Conservation (phyloP, 2,113 vertebrate genomes). For the Rhodinocichla rosea region DNA sequence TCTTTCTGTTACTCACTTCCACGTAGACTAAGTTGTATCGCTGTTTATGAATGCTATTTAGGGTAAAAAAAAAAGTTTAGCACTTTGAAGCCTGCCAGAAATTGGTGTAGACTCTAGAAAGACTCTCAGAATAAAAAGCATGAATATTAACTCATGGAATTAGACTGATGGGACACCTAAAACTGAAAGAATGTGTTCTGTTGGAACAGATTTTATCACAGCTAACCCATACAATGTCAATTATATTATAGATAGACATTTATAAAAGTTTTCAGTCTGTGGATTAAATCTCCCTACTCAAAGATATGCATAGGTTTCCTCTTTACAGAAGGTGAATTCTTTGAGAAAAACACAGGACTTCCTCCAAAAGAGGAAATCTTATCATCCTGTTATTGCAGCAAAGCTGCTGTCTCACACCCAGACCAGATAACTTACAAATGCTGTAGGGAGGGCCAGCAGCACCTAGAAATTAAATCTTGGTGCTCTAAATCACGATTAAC, state of each 20-base stretch:
- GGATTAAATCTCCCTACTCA: not conserved
- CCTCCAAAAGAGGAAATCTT: not conserved
- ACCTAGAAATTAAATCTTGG: not conserved
- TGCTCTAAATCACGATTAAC: not conserved
- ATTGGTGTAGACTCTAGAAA: not conserved
- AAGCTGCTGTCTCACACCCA: not conserved
- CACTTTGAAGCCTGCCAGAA: not conserved
- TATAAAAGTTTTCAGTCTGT: not conserved
- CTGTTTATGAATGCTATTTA: not conserved
- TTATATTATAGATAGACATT: not conserved
- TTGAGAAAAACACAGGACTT: not conserved
- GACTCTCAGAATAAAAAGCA: not conserved
- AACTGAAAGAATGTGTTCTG: not conserved
- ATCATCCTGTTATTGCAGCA: not conserved
- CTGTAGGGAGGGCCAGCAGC: not conserved
- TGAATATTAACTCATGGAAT: not conserved
- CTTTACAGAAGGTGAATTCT: not conserved
- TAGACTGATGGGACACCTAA: not conserved
- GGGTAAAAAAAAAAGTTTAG: not conserved
- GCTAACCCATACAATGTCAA: not conserved
- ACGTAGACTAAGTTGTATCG: not conserved
- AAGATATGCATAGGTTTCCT: not conserved
- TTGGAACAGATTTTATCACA: not conserved
- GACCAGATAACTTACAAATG: not conserved
- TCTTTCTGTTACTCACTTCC: not conserved